These are phyloP conservation scores for Eupithecia vulgata DNA, from an alignment of 2,888 invertebrate genomes.

Conservation along the genomic window DNA sequence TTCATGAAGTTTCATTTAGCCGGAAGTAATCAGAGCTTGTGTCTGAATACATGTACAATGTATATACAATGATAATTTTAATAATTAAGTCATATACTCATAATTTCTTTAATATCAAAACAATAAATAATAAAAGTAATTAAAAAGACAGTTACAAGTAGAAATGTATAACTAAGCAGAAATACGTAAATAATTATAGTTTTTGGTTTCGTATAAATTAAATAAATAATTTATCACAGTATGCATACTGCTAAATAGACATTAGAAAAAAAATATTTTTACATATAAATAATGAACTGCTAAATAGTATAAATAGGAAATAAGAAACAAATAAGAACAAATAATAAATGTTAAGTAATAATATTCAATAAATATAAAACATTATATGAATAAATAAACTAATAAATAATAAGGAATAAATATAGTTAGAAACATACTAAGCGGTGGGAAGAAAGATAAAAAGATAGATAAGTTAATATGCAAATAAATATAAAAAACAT, in stretches of 20 bases:
- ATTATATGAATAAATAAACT: not conserved
- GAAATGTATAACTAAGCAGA: not conserved
- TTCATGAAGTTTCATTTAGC: not conserved
- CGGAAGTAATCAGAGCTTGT: not conserved
- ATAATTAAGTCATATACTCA: not conserved
- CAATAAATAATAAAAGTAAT: not conserved
- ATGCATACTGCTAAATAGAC: constrained; percentile 62
- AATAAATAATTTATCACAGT: constrained; percentile 65
- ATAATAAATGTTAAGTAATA: not conserved
- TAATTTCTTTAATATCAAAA: not conserved
- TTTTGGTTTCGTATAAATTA: constrained; percentile 47
- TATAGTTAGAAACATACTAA: not conserved
- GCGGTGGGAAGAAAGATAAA: constrained; percentile 16
- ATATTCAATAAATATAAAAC: too few relatives aligned
- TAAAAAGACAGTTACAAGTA: not conserved
- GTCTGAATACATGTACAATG: not conserved
- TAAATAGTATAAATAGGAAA: too few relatives aligned
- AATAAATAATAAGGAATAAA: not conserved
- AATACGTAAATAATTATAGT: constrained; percentile 29
- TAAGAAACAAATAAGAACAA: too few relatives aligned
- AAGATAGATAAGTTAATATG: constrained; percentile 15
- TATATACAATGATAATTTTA: not conserved
- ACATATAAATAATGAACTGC: constrained; percentile 2
- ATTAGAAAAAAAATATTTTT: constrained; percentile 16
- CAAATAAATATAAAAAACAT: constrained; percentile 22